These are phyloP conservation scores for Cyphomyrmex costatus DNA, from an alignment of 1,140 invertebrate genomes.

Conservation along the genomic window DNA sequence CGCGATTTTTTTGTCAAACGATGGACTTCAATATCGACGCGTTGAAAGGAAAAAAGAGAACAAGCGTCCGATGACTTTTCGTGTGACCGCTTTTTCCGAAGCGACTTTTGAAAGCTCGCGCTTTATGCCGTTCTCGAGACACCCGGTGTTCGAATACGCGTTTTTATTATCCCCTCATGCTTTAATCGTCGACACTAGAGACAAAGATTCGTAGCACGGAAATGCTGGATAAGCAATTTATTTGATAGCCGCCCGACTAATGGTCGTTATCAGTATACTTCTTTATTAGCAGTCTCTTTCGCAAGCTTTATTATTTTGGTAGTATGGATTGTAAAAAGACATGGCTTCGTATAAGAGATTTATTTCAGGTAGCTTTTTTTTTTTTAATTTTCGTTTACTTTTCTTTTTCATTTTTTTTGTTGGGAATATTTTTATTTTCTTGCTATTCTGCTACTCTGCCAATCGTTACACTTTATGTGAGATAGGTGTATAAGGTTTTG, in stretches of 20 bases:
- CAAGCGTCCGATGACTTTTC: constrained; percentile 48
- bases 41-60: neutral
- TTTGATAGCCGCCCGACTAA: constrained; percentile 44
- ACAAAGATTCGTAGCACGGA: neutral
- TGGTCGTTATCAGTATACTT: constrained; percentile 37
- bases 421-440: constrained; percentile 62
- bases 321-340: neutral
- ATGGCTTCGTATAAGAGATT: constrained; percentile 24
- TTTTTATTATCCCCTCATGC: constrained; percentile 40
- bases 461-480: constrained; percentile 31
- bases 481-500: constrained; percentile 39
- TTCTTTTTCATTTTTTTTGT: constrained; percentile 60
- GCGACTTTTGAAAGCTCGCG: neutral
- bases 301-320: constrained; percentile 7
- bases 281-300: constrained; percentile 34
- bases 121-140: neutral
- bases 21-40: constrained; percentile 66
- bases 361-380: constrained; percentile 38
- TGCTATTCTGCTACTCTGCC: constrained; percentile 49
- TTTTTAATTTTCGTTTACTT: constrained; percentile 67
- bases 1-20: constrained; percentile 64
- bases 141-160: neutral
- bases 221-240: constrained; percentile 27
- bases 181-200: neutral
- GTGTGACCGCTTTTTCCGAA: constrained; percentile 46